Base-by-base conservation (phyloP, 1,140 invertebrate genomes). In the Zaprionus gabonicus region DNA sequence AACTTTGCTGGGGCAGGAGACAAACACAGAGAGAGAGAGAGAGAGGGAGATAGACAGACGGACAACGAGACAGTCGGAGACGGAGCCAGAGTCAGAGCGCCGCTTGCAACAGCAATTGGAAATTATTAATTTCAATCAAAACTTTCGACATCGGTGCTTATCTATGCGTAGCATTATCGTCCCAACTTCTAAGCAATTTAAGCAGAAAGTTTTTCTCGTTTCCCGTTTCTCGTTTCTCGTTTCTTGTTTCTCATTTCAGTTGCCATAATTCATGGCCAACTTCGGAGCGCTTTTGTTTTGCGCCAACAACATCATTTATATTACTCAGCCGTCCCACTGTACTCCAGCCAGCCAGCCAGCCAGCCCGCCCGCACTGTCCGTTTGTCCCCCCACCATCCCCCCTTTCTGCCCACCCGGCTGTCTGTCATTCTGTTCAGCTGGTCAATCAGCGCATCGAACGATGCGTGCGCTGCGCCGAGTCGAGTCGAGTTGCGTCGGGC, bases 41-140 rank as follows among this genome's bases (percentile, higher is more conserved):
- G 4, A 46, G 20, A 20, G 44, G 4, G 15, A 41, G 13, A n/a
- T 15, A 34, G 31, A 62, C 28, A 38, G n/a, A 70, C 44, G 0
- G 28, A 70, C 31, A 62, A 25, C 20, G 9, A 20, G 7, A 51
- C 46, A 51, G 46, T 23, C 46, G 1, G 20, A 51, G 17, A 51
- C 20, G 20, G 12, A 51, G 46, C 17, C 20, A 10, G 46, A 34
- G 31, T 34, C 31, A 34, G n/a, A 20, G 41, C 28, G 36, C 53
- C 25, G 53, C 25, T 44, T 60, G 41, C 31, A 85, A 84, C 65
- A 55, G 70, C 78, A 85, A 85, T 85, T 85, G 82, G 65, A 85
- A 85, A 85, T 85, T 85, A 85, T 85, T 85, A 85, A 85, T 85
- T 85, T 85, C 82, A 85, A 85, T 85, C 82, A 85, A 85, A 85